Conservation (phyloP, 2,888 invertebrate genomes). For the Pharmacophagus antenor region DNA sequence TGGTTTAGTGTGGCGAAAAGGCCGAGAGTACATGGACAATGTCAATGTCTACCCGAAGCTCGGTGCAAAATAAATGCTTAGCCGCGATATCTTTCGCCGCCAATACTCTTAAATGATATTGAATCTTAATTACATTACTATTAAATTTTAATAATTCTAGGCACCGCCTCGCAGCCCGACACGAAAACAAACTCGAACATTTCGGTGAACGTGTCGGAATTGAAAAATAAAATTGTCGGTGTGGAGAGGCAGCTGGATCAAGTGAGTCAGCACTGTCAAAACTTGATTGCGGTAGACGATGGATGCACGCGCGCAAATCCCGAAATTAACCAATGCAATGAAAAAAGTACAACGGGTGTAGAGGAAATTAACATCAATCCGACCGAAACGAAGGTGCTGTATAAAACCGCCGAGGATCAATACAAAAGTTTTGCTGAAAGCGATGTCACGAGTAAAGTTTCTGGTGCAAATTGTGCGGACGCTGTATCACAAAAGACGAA, state of each 20-base stretch:
- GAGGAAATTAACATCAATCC: constrained; percentile 19
- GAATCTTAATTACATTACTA: background rate
- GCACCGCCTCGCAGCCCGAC: constrained; percentile 58
- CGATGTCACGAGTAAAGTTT: constrained; percentile 36
- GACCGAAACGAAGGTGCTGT: constrained; percentile 49
- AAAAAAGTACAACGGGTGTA: constrained; percentile 34
- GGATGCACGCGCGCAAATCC: constrained; percentile 23
- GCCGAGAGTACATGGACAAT: no score
- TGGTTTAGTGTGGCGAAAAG: no score
- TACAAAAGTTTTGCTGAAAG: constrained; percentile 47
- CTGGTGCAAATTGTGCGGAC: constrained; percentile 5
- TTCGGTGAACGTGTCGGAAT: constrained; percentile 58
- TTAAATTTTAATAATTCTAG: constrained; percentile 41
- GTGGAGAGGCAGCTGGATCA: constrained; percentile 56
- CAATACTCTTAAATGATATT: no score
- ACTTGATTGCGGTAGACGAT: constrained; percentile 44
- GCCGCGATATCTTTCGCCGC: no score
- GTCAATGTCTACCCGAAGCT: no score
- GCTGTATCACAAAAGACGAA: constrained; percentile 32
- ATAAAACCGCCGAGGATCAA: constrained; percentile 47
- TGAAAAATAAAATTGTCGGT: constrained; percentile 60
- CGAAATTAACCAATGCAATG: background rate
- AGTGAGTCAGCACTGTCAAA: constrained; percentile 55
- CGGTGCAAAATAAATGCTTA: no score
- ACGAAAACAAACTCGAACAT: constrained; percentile 64